Evolutionary conservation across 2,888 invertebrate species (phyloP), one percentile per base, ranked within the genome.

Genomic region (Heliconius aoede): DNA sequence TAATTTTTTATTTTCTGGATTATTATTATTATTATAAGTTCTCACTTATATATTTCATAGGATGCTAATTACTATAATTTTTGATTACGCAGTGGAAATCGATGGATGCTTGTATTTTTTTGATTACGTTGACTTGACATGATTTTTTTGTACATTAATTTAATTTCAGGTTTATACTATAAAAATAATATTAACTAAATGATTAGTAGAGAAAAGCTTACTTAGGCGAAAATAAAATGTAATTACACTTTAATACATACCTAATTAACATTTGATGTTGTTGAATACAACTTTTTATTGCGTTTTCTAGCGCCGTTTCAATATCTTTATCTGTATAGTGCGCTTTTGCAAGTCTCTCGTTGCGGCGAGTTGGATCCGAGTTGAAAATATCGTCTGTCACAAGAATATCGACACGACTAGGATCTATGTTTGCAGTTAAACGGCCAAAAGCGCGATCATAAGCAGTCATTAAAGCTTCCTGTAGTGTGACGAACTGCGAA

Each of bases 251-350:
- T 32, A 32, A n/a, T 40, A 60, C 72, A n/a, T 76, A 93, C 94
- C 87, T 86, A 78, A 93, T 91, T 18, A 94, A 85, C 68, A 89
- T 72, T 82, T 94, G 93, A 81, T 94, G 94, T 83, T 94, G 94
- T n/a, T 84, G 86, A 82, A 93, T 86, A 83, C 91, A 93, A 80
- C 83, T 87, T 78, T 83, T 85, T 64, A 93, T 82, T 40, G 88
- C 85, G 61, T 80, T 85, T 83, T 90, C 86, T 78, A 94, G 82
- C 18, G 89, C 89, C 24, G 80, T 81, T 80, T 91, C 90, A 77
- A 94, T 90, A 83, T 91, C 86, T 81, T 86, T 76, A 68, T 87
- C 82, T 3, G 87, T 82, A 72, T 86, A 86, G 82, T 86, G 86
- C 51, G 81, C 80, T 80, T 82, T 84, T 7, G 91, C 87, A 61